Percentiles rank a stretch among this genome's conserved stretches.
These are phyloP conservation scores for Stomatorhinus ivindoensis DNA, from an alignment of 2,113 vertebrate genomes.

Conservation along the genomic window DNA sequence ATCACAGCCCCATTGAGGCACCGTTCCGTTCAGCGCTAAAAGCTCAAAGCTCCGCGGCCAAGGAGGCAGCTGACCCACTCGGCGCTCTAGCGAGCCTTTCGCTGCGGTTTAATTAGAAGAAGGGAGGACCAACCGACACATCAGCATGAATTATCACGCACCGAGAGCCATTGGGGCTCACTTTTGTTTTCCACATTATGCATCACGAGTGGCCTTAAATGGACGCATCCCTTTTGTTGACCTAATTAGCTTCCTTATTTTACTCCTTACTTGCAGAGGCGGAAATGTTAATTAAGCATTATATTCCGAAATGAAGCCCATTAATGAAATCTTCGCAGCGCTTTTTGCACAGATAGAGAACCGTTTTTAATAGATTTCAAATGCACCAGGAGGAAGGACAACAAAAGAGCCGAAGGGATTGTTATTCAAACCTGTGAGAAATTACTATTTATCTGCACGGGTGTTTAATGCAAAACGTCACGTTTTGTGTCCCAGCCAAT, in stretches of 20 bases:
- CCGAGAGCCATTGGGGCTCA: neutral
- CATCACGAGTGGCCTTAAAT: neutral
- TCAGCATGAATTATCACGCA: neutral
- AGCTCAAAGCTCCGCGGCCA: no score
- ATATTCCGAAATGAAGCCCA: neutral
- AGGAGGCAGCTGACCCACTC: neutral
- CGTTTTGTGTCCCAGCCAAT: neutral
- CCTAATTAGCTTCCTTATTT: conserved; percentile 9
- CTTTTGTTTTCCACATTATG: conserved; percentile 4
- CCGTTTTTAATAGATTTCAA: neutral
- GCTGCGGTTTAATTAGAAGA: neutral
- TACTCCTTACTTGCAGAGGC: neutral
- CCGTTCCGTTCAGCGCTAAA: no score
- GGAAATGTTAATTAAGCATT: neutral
- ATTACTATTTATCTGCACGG: neutral
- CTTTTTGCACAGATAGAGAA: neutral
- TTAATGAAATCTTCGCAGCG: neutral
- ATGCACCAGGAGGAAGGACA: neutral
- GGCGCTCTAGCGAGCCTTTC: neutral
- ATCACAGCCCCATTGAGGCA: neutral
- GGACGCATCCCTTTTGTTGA: neutral
- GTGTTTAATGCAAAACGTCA: neutral
- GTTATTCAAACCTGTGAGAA: neutral
- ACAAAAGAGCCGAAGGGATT: neutral
- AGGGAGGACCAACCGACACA: neutral